Evolutionary conservation across 2,113 vertebrate genomes (phyloP), one percentile per base, ranked within the genome.

Genomic region (Arothron firmamentum): DNA sequence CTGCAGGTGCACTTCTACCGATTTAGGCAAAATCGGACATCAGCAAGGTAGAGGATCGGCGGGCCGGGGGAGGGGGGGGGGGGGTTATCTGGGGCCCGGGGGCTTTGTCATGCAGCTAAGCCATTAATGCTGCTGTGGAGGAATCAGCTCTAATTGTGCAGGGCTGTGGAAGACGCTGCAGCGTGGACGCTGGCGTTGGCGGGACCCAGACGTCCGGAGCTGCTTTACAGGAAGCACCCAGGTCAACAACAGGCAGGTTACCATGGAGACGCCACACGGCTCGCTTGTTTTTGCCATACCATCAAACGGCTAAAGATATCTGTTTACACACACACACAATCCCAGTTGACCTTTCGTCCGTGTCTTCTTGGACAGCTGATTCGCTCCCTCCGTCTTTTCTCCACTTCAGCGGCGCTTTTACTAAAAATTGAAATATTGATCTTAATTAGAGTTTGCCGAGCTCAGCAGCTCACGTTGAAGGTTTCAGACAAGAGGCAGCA

Each of bases 391-490:
- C 19, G 70, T 77, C 79, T 83, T 71, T 78, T 34, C 82, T 72
- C 80, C 67, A 74, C 81, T 86, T 81, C 34, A 10, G 19, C 62
- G 70, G 71, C 80, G 74, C 82, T 88, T 89, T 90, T 88, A 90
- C 85, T 87, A 92, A 91, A 88, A 89, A 90, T 88, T 88, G 89
- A 91, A 91, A 91, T 91, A 92, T 91, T 91, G 90, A 91, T 91
- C 90, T 92, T 92, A 92, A 92, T 92, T 92, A 91, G 85, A 90
- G 85, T 89, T 85, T 91, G 90, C 89, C 72, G 84, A 91, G 88
- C 88, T 91, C 89, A 92, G 91, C 91, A 91, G 82, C 80, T 87
- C 61, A 51, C 65, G 74, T 77, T 88, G 87, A 87, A 83, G 81
- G 76, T 83, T 87, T 89, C 67, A 91, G 86, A 88, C 87, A 83